Conservation (phyloP, 2,113 vertebrate species). For the Aptenodytes forsteri region DNA sequence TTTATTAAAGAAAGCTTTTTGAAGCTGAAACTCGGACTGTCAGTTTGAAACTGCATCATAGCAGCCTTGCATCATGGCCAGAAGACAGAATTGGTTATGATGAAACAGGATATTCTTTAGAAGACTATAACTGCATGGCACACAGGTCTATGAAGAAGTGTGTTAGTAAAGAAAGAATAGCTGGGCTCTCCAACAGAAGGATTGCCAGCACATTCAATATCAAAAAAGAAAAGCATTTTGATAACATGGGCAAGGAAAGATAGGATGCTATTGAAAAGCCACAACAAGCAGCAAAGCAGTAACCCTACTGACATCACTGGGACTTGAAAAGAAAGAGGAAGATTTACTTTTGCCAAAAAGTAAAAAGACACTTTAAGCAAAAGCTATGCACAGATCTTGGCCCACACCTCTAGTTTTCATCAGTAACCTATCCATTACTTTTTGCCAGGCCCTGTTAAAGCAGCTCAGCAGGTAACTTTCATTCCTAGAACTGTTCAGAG, state of each 20-base stretch:
- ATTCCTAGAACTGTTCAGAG: neutral
- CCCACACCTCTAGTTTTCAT: neutral
- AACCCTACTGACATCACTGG: neutral
- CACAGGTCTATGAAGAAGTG: neutral
- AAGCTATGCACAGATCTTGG: neutral
- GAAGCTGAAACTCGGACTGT: neutral
- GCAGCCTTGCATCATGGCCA: neutral
- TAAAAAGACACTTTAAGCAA: neutral
- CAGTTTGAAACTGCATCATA: neutral
- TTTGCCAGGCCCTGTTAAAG: neutral
- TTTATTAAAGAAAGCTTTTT: neutral
- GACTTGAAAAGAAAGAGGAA: neutral
- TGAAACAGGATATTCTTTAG: neutral
- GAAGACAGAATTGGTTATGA: neutral
- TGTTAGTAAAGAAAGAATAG: neutral
- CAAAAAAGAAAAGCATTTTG: conserved; percentile 1
- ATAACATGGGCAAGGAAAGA: neutral
- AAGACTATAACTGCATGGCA: neutral
- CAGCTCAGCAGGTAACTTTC: neutral
- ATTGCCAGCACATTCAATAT: neutral
- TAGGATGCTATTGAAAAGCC: neutral
- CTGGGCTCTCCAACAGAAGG: neutral
- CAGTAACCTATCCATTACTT: neutral
- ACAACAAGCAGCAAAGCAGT: neutral
- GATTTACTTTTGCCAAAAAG: neutral